These are phyloP conservation scores for Echinometra lucunter DNA, from an alignment of 53 echinoderm and acorn worm species.

Conservation along the genomic window DNA sequence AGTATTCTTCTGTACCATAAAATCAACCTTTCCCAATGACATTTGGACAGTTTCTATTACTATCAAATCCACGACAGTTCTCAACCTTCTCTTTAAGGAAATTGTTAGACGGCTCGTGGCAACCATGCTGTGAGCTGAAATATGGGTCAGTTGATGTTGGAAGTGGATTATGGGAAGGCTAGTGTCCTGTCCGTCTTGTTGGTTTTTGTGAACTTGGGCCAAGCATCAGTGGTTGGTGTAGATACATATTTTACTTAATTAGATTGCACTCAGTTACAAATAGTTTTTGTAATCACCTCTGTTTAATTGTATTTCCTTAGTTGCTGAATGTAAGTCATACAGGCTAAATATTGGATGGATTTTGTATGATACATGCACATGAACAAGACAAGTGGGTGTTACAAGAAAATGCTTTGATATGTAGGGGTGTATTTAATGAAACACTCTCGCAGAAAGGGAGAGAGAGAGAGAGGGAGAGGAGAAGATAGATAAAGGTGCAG, in stretches of 20 bases:
- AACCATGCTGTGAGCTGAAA: constrained; percentile 3
- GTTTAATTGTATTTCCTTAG: not conserved
- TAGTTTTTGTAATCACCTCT: not conserved
- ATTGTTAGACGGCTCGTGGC: not conserved
- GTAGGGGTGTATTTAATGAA: too few species aligned
- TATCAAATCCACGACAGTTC: not conserved
- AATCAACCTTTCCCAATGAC: too few species aligned
- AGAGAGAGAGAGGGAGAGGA: constrained; percentile 22
- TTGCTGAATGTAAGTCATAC: too few species aligned
- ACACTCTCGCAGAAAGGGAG: not conserved
- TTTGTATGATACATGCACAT: too few species aligned
- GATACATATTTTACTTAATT: not conserved
- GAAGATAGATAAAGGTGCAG: too few species aligned
- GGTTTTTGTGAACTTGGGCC: not conserved
- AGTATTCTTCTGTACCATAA: too few species aligned
- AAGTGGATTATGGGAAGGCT: not conserved
- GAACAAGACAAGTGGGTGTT: too few species aligned
- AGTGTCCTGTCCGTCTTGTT: not conserved
- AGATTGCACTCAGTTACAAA: not conserved
- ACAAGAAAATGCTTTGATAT: too few species aligned
- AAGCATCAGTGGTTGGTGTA: not conserved
- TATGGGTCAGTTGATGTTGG: constrained; percentile 26
- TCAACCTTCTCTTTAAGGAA: not conserved
- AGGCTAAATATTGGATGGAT: too few species aligned
- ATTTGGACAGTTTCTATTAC: not conserved